Percentiles rank a stretch among this genome's conserved stretches.
These are phyloP conservation scores for Drosophila diplacantha DNA, from an alignment of 2,888 invertebrate species.

Conservation along the genomic window DNA sequence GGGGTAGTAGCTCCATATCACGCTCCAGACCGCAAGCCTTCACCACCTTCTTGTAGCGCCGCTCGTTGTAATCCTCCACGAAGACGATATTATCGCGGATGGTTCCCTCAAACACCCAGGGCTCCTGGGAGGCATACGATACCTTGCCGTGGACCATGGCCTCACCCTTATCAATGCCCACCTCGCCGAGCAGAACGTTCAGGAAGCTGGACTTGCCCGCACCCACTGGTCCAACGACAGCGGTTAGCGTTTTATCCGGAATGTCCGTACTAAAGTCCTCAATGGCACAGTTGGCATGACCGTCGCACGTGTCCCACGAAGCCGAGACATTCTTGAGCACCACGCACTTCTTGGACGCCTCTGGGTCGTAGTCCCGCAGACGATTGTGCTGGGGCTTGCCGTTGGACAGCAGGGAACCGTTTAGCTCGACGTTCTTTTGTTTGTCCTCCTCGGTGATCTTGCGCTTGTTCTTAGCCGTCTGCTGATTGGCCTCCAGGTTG, in stretches of 20 bases:
- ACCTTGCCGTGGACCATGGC: conserved; percentile 81
- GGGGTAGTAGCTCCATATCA: conserved; percentile 82
- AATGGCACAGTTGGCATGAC: conserved; percentile 63
- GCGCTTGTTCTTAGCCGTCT: conserved; percentile 69
- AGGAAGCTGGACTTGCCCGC: conserved; percentile 86
- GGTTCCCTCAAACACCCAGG: conserved; percentile 89
- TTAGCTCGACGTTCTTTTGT: conserved; percentile 45
- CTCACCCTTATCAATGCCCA: conserved; percentile 81
- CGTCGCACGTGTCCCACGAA: conserved; percentile 78
- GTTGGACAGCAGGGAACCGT: conserved; percentile 45
- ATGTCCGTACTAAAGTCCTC: conserved; percentile 79
- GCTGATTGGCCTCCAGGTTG: conserved; percentile 71
- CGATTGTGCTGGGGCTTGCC: conserved; percentile 37
- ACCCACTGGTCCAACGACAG: conserved; percentile 86
- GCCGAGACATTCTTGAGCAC: conserved; percentile 78
- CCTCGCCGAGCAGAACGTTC: conserved; percentile 85
- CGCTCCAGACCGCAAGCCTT: conserved; percentile 81
- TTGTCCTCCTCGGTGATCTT: conserved; percentile 41
- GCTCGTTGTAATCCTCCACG: conserved; percentile 84
- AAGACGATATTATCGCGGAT: conserved; percentile 96
- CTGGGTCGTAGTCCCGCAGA: conserved; percentile 55
- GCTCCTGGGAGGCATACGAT: conserved; percentile 89
- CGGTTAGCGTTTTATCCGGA: conserved; percentile 63
- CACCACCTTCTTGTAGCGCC: conserved; percentile 79
- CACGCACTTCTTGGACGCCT: conserved; percentile 70